Evolutionary conservation across 2,888 invertebrate genomes (phyloP).

Genomic region (Phragmatobia fuliginosa): DNA sequence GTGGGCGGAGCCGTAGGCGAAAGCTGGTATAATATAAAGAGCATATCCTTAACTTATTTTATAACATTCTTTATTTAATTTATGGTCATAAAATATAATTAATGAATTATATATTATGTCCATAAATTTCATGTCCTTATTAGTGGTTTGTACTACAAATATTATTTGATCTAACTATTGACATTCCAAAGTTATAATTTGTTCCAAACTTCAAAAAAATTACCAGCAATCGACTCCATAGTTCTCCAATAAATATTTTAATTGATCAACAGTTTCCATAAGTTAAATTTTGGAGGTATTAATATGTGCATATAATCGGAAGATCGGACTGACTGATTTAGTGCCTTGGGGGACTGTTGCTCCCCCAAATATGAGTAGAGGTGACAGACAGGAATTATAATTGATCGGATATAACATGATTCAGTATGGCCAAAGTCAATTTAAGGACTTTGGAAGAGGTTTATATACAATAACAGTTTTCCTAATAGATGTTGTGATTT

Average conservation of each 20-base stretch:
- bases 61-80: too few relatives aligned
- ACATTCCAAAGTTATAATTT: background rate
- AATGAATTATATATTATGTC: too few relatives aligned
- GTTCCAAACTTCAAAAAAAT: background rate
- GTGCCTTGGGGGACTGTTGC: constrained; percentile 58
- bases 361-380: constrained; percentile 17
- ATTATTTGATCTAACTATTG: too few relatives aligned
- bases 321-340: constrained; percentile 65
- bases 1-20: too few relatives aligned
- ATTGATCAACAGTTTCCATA: constrained; percentile 77
- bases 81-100: too few relatives aligned
- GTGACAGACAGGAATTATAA: constrained; percentile 22
- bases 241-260: constrained; percentile 71
- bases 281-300: constrained; percentile 78
- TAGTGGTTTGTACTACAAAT: too few relatives aligned
- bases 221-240: constrained; percentile 44
- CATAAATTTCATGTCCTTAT: too few relatives aligned
- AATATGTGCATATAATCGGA: constrained; percentile 72
- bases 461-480: background rate
- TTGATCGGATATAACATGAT: background rate
- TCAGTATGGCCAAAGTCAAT: background rate
- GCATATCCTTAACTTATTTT: too few relatives aligned
- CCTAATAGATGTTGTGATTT: background rate
- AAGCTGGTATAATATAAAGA: too few relatives aligned
- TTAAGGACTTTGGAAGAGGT: background rate